Percentiles rank a stretch among this genome's conserved stretches.
phyloP scores from a whole-genome alignment of 2,888 invertebrate species.

The Conops quadrifasciatus region DNA sequence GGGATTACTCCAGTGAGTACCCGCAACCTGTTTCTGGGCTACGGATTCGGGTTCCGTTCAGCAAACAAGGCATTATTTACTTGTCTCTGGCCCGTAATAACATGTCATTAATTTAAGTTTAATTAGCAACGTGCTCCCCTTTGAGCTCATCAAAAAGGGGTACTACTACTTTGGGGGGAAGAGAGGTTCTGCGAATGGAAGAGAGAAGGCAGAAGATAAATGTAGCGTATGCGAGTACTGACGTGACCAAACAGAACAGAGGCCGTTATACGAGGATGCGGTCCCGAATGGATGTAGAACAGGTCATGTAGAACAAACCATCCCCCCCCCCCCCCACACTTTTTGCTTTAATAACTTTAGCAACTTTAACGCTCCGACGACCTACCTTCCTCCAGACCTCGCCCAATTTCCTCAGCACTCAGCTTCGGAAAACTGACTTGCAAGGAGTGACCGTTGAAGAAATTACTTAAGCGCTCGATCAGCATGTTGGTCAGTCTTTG shows the following conservation, averaged over 20 bases:
- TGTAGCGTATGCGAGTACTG: too few species aligned
- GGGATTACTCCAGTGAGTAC: too few species aligned
- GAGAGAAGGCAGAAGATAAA: too few species aligned
- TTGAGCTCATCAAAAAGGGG: too few species aligned
- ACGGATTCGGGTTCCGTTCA: neutral
- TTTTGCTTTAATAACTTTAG: neutral
- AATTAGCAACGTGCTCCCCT: neutral
- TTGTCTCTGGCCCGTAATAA: neutral
- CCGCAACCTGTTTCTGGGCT: too few species aligned
- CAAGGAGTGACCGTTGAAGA: conserved; percentile 78
- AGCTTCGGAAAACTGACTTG: conserved; percentile 81
- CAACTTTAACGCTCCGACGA: neutral
- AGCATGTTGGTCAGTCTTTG: conserved; percentile 74
- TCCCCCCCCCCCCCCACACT: neutral
- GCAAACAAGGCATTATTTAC: neutral
- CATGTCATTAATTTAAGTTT: neutral
- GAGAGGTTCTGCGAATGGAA: too few species aligned
- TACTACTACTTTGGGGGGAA: too few species aligned
- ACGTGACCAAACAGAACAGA: too few species aligned
- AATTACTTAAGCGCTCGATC: conserved; percentile 75
- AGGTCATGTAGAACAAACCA: neutral
- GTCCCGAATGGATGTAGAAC: too few species aligned
- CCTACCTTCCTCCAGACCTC: conserved; percentile 80
- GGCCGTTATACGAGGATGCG: too few species aligned
- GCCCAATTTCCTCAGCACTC: conserved; percentile 73